Conservation (phyloP, 2,797 vertebrate genomes). For the Ceyx erithaca region DNA sequence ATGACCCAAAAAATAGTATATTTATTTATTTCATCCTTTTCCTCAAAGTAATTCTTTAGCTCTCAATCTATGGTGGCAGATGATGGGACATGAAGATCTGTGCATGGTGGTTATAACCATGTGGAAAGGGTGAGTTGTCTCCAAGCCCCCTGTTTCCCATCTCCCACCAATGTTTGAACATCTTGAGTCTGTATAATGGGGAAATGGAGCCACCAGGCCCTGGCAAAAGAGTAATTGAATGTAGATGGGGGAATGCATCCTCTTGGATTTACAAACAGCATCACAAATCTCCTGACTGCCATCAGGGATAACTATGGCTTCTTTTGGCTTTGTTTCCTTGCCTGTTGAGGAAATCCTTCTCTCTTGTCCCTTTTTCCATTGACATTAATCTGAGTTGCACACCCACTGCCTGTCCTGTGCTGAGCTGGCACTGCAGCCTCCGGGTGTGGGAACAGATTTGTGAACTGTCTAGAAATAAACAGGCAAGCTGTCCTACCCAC, state of each 20-base stretch:
- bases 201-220: background rate
- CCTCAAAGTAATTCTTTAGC: background rate
- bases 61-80: background rate
- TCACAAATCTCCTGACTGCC: background rate
- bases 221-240: background rate
- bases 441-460: background rate
- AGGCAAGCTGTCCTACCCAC: background rate
- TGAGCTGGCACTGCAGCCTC: background rate
- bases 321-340: background rate
- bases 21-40: background rate
- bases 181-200: background rate
- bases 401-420: background rate
- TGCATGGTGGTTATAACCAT: background rate
- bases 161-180: background rate
- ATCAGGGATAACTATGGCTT: background rate
- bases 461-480: background rate
- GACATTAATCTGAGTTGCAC: background rate
- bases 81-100: background rate
- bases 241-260: background rate
- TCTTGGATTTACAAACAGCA: background rate
- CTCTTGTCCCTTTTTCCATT: background rate
- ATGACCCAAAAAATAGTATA: background rate
- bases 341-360: background rate
- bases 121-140: background rate
- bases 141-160: fast-evolving